phyloP scores from a whole-genome alignment of 35 echinoderm and acorn worm species.

The Amphiura filiformis region DNA sequence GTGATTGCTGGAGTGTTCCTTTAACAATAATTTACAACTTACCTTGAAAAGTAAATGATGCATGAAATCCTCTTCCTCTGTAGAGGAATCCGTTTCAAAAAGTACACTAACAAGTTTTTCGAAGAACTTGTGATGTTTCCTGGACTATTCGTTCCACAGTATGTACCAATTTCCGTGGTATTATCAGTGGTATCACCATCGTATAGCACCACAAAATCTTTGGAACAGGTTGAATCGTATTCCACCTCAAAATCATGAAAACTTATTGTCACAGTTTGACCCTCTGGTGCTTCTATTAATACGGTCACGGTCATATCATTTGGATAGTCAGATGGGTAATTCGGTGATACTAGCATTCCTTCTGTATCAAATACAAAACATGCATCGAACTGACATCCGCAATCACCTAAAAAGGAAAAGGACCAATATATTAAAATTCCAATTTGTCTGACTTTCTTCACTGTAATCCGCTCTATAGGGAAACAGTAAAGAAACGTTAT shows the following conservation, averaged over 20 bases:
- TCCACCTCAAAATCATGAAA: background rate
- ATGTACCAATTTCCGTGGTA: background rate
- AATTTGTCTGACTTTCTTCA: too few relatives aligned
- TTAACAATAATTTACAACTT: too few relatives aligned
- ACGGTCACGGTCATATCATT: background rate
- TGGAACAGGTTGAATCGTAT: background rate
- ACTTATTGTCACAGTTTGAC: background rate
- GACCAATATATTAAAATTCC: too few relatives aligned
- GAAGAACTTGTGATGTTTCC: background rate
- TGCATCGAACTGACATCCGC: background rate
- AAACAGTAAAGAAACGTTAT: too few relatives aligned
- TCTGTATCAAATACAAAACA: background rate
- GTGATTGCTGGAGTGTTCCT: too few relatives aligned
- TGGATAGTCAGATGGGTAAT: background rate
- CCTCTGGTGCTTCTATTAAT: background rate
- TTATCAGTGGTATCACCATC: background rate
- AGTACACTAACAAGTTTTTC: background rate
- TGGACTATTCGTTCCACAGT: background rate
- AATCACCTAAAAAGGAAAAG: too few relatives aligned
- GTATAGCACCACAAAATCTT: background rate
- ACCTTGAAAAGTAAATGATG: background rate
- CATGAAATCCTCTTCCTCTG: background rate
- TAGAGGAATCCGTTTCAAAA: background rate
- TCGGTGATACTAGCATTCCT: background rate
- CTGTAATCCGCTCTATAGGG: too few relatives aligned